Evolutionary conservation across 2,113 vertebrate genomes (phyloP).

Genomic region (Ranitomeya imitator): DNA sequence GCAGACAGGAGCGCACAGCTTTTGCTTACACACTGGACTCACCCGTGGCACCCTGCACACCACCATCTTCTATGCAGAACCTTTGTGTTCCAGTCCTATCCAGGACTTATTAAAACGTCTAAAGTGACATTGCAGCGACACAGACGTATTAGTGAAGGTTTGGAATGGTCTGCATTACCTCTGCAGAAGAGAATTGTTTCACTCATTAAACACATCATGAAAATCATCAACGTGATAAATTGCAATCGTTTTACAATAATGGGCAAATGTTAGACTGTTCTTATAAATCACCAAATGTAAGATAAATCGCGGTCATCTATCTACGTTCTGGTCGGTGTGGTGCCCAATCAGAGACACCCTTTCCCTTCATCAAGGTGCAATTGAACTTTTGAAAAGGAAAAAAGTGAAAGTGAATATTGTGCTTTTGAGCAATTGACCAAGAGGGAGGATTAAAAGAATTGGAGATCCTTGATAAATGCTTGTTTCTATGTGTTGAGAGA

Average conservation of each 20-base stretch:
- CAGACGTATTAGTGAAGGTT: neutral
- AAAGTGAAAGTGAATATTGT: neutral
- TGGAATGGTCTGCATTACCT: neutral
- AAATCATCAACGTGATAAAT: neutral
- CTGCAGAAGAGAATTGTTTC: neutral
- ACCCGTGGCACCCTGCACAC: neutral
- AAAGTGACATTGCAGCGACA: neutral
- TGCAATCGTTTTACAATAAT: neutral
- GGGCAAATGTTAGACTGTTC: neutral
- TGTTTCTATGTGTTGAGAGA: no score
- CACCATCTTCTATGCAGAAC: neutral
- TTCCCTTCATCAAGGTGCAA: neutral
- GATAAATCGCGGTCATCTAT: no score
- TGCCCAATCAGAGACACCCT: neutral
- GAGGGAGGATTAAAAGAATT: no score
- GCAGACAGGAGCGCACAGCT: no score
- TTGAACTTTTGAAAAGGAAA: neutral
- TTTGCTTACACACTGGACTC: no score
- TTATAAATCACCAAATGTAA: no score
- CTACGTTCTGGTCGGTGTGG: neutral
- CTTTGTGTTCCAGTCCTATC: neutral
- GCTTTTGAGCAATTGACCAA: neutral
- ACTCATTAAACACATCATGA: neutral
- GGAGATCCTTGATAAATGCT: no score
- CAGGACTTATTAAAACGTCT: neutral